Conservation (phyloP, 2,888 invertebrate genomes). For the Sesia bembeciformis region DNA sequence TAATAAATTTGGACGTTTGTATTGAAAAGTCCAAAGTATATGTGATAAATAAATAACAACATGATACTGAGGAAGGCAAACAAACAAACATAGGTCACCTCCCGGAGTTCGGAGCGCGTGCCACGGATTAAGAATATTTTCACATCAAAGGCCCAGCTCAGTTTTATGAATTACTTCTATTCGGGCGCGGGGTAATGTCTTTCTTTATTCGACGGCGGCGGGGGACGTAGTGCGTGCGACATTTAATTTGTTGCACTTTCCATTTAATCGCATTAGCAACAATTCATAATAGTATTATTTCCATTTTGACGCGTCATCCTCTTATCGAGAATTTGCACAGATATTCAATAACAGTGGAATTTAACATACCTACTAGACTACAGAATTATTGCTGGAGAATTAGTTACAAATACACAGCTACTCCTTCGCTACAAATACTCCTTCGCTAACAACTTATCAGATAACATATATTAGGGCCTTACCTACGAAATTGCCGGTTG, state of each 20-base stretch:
- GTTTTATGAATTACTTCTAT: conserved; percentile 66
- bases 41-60: conserved; percentile 61
- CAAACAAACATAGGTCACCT: conserved; percentile 49
- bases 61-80: conserved; percentile 46
- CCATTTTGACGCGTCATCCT: no score
- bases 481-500: no score
- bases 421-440: no score
- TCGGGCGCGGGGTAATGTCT: conserved; percentile 53
- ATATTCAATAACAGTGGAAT: no score
- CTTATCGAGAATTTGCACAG: no score
- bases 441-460: no score
- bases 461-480: no score
- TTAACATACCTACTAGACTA: no score
- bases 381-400: no score
- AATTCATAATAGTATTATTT: conserved; percentile 23
- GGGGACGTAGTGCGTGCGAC: conserved; percentile 61
- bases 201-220: conserved; percentile 37
- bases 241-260: conserved; percentile 67
- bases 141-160: conserved; percentile 66
- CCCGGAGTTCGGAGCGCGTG: conserved; percentile 57
- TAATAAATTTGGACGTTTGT: conserved; percentile 52
- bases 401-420: no score
- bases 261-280: conserved; percentile 48
- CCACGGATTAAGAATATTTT: conserved; percentile 65
- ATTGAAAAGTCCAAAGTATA: conserved; percentile 50